Conservation (phyloP, 2,113 vertebrate species). For the Regulus satrapa region DNA sequence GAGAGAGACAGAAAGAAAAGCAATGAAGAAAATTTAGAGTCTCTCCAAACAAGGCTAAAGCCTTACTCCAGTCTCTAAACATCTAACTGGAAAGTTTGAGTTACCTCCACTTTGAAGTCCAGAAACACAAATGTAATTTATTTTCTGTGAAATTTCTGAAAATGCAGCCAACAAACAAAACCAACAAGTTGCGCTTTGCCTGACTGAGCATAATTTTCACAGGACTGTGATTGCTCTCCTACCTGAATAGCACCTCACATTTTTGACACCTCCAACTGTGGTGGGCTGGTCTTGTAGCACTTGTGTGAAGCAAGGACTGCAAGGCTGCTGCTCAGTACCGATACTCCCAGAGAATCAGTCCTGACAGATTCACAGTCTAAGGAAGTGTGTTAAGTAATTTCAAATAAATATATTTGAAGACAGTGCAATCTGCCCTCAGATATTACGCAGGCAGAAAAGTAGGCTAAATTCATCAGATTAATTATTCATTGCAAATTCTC, state of each 20-base stretch:
- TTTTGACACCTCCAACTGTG: neutral
- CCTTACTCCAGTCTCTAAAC: neutral
- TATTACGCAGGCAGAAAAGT: constrained; percentile 53
- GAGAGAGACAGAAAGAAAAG: neutral
- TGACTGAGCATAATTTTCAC: neutral
- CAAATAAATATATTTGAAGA: constrained; percentile 40
- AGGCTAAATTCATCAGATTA: constrained; percentile 63
- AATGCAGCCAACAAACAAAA: neutral
- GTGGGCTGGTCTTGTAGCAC: neutral
- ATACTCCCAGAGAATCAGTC: constrained; percentile 2
- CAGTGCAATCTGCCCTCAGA: constrained; percentile 39
- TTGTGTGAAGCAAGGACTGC: neutral
- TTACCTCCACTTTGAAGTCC: neutral
- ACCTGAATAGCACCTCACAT: neutral
- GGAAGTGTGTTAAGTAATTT: constrained; percentile 46
- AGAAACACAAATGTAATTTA: neutral
- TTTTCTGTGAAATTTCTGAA: constrained; percentile 12
- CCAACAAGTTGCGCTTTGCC: neutral
- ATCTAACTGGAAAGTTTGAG: neutral
- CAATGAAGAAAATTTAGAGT: neutral
- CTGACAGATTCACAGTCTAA: neutral
- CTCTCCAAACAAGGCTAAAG: neutral
- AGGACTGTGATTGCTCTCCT: neutral
- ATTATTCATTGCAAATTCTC: constrained; percentile 65
- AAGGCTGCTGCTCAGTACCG: neutral